Evolutionary conservation across 2,888 invertebrate genomes (phyloP), one percentile per base, ranked within the genome.

Genomic region (Caenorhabditis sp.): DNA sequence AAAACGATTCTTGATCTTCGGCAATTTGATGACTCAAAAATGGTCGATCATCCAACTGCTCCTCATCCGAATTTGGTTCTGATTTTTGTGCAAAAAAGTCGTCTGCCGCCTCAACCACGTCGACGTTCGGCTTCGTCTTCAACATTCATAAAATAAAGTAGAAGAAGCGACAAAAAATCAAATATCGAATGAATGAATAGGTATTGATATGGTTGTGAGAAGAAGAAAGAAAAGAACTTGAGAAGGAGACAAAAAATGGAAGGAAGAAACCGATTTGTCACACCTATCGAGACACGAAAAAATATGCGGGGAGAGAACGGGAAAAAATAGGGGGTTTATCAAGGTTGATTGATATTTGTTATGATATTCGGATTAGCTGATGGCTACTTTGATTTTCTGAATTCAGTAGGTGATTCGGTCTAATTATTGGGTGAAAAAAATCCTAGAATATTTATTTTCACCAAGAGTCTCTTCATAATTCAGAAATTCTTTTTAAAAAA

Each of bases 1-100:
- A 68, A 72, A 72, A 72, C 38, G 72, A 68, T 56, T 72, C 72
- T 52, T 67, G 64, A 68, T 65, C 68, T 31, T 62, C 67, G 21
- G 72, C 53, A 64, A 72, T 31, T 36, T 56, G 68, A 68, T 68
- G 72, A 61, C 68, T 72, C 61, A 68, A 49, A 59, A 68, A 68
- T 17, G 72, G 72, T 43, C 49, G 21, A 54, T 72, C 67, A 67
- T 72, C 72, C 10, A 72, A 67, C 27, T 72, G 72, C 65, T 72
- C 72, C 60, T 67, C 67, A 63, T 72, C 72, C 26, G 72, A 71
- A 64, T 59, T 59, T 21, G 52, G 21, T 23, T 20, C 52, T 52
- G 21, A 20, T 52, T 20, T 23, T 7, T 52, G 21, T 52, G 23
- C 23, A 23, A 23, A 52, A 23, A 52, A 52, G 52, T 52, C n/a